Evolutionary conservation across 2,797 vertebrate species (phyloP).

Genomic region (Phataginus tricuspis): DNA sequence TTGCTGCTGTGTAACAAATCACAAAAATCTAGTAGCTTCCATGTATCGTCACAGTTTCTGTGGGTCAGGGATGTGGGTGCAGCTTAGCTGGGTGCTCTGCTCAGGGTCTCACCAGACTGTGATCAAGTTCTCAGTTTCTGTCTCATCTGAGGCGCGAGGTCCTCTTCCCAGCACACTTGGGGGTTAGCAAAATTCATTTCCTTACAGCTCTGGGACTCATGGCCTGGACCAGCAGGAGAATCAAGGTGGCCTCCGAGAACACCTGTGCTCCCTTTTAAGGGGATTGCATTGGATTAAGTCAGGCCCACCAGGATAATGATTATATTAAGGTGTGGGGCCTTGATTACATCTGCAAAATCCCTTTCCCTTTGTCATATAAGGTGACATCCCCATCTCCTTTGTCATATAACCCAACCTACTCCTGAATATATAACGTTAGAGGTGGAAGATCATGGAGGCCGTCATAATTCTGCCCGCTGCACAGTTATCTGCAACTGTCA

Average conservation of each 20-base stretch:
- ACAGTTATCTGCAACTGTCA: neutral
- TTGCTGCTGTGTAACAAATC: neutral
- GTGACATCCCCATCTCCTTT: neutral
- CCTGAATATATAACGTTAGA: neutral
- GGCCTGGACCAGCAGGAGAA: neutral
- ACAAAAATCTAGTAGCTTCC: neutral
- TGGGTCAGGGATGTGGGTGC: neutral
- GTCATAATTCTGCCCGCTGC: neutral
- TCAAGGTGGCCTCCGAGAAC: neutral
- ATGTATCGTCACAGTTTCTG: neutral
- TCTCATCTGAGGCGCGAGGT: neutral
- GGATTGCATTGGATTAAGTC: neutral
- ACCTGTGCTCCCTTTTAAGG: neutral
- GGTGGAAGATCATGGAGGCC: neutral
- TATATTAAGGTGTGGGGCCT: neutral
- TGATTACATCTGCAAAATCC: neutral
- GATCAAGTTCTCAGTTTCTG: neutral
- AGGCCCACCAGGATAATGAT: neutral
- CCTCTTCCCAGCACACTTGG: neutral
- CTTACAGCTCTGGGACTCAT: neutral
- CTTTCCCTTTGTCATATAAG: neutral
- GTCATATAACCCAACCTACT: neutral
- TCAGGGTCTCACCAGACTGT: neutral
- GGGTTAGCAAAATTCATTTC: neutral
- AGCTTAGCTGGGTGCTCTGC: neutral